Percentiles rank a stretch among this genome's conserved stretches.
Conservation (phyloP, 2,113 vertebrate genomes). For the Otolemur garnettii region DNA sequence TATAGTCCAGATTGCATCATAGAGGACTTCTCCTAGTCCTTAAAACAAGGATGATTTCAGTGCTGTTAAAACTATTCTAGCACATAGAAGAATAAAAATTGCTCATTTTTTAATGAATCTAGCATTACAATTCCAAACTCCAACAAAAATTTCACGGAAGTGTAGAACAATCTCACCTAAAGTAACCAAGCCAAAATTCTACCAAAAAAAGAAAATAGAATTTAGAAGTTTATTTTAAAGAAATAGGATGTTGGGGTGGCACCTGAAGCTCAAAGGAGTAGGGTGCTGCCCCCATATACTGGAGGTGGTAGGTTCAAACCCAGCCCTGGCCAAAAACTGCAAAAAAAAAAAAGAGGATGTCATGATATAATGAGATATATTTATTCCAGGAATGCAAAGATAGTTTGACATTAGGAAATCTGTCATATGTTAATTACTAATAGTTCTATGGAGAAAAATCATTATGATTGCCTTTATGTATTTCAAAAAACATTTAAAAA, state of each 20-base stretch:
- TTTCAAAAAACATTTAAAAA: constrained; percentile 23
- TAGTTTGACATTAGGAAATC: background rate
- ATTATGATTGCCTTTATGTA: background rate
- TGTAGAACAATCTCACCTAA: background rate
- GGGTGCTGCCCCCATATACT: too few species aligned
- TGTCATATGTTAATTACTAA: background rate
- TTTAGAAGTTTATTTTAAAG: background rate
- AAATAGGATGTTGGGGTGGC: too few species aligned
- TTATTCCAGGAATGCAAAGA: background rate
- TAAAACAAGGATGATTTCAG: background rate
- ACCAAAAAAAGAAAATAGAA: background rate
- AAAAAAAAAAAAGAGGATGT: background rate
- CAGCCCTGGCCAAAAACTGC: too few species aligned
- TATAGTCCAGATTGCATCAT: background rate
- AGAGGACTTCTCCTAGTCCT: background rate
- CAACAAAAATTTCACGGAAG: background rate
- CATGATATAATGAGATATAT: background rate
- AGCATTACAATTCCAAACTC: background rate
- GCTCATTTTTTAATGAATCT: background rate
- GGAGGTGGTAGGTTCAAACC: too few species aligned
- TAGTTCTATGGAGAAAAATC: background rate
- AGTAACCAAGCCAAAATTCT: background rate
- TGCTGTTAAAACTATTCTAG: background rate
- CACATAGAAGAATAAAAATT: background rate
- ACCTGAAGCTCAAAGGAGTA: too few species aligned